Conservation (phyloP, 2,797 vertebrate species). For the Salarias fasciatus region DNA sequence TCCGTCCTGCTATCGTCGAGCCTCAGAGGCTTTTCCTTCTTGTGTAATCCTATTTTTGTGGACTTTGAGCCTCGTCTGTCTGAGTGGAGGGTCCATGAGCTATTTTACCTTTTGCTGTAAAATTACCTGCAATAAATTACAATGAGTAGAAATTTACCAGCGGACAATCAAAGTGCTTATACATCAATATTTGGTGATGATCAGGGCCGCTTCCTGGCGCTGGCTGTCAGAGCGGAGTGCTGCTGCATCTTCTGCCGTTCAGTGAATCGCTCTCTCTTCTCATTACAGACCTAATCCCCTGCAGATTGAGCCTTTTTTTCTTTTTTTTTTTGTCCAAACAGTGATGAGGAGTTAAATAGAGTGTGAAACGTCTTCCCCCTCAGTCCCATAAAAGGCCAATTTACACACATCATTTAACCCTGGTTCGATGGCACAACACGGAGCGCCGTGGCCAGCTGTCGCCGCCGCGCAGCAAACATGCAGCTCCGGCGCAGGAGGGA, state of each 20-base stretch:
- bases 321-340: constrained; percentile 52
- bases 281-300: constrained; percentile 46
- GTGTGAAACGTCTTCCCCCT: constrained; percentile 72
- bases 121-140: no score
- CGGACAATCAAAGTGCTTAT: neutral
- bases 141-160: neutral
- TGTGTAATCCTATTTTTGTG: neutral
- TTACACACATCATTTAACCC: constrained; percentile 77
- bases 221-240: neutral
- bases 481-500: neutral
- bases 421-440: constrained; percentile 40
- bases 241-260: constrained; percentile 11
- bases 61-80: neutral
- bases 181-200: neutral
- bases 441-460: constrained; percentile 61
- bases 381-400: constrained; percentile 72
- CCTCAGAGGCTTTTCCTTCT: no score
- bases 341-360: constrained; percentile 73
- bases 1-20: no score
- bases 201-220: neutral
- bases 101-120: no score
- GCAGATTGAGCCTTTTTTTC: constrained; percentile 41
- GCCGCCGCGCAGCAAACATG: constrained; percentile 51
- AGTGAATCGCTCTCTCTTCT: constrained; percentile 35
- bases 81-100: neutral